These are phyloP conservation scores for Noctua comes DNA, from an alignment of 2,888 invertebrate genomes.

Conservation along the genomic window DNA sequence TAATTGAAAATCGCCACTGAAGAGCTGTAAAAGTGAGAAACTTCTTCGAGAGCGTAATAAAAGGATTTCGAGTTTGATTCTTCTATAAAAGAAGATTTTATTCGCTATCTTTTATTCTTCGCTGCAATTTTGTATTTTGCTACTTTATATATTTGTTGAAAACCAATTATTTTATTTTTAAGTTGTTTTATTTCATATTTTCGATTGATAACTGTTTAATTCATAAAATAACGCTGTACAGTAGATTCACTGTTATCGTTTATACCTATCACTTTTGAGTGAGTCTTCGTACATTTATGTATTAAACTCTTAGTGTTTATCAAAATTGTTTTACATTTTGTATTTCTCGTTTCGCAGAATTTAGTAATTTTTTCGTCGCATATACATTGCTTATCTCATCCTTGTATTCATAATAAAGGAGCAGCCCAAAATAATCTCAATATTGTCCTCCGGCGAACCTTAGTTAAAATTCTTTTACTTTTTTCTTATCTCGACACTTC, in stretches of 20 bases:
- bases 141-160: conserved; percentile 1
- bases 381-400: conserved; percentile 20
- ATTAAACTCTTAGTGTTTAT: neutral
- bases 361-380: neutral
- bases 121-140: conserved; percentile 40
- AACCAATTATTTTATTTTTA: neutral
- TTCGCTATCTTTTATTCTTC: conserved; percentile 34
- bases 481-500: conserved; percentile 46
- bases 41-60: conserved; percentile 43
- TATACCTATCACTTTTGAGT: neutral
- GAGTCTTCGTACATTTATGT: neutral
- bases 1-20: conserved; percentile 48
- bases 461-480: conserved; percentile 43
- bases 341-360: neutral
- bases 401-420: conserved; percentile 34
- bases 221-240: neutral
- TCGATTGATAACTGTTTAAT: neutral
- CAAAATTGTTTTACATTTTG: neutral
- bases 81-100: conserved; percentile 45
- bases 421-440: conserved; percentile 41
- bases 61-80: conserved; percentile 57
- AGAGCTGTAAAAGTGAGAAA: conserved; percentile 43
- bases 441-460: conserved; percentile 24
- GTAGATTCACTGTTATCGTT: neutral
- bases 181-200: neutral